These are phyloP conservation scores for Malaclemys terrapin DNA, from an alignment of 2,113 vertebrate species.

Conservation along the genomic window DNA sequence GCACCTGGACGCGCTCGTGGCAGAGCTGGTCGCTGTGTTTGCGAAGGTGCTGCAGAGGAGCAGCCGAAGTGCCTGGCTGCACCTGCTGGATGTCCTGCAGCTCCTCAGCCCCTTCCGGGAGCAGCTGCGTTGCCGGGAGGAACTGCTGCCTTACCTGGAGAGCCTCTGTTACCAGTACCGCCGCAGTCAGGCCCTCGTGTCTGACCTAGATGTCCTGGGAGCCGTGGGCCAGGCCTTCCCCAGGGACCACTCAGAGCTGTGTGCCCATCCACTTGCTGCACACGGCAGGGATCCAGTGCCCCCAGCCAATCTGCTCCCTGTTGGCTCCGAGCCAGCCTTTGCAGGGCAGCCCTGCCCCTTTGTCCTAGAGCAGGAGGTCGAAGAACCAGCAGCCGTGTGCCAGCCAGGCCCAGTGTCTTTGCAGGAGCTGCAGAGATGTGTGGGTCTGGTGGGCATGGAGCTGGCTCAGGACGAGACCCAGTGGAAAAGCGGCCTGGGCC, in stretches of 20 bases:
- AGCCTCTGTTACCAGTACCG: slow-evolving; percentile 55
- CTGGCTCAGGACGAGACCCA: slow-evolving; percentile 52
- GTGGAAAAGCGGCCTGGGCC: slow-evolving; percentile 51
- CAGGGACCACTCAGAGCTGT: slow-evolving; percentile 38
- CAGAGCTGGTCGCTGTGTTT: slow-evolving; percentile 55
- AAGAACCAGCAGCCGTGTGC: not conserved
- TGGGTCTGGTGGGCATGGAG: slow-evolving; percentile 59
- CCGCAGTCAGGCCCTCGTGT: slow-evolving; percentile 31
- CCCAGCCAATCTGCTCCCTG: not conserved
- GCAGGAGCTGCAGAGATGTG: slow-evolving; percentile 52
- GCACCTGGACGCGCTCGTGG: slow-evolving; percentile 36
- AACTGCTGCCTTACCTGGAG: slow-evolving; percentile 67
- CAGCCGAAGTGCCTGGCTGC: slow-evolving; percentile 56
- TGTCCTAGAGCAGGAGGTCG: not conserved
- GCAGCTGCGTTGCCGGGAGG: slow-evolving; percentile 4
- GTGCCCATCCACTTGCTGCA: not conserved
- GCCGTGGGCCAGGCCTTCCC: slow-evolving; percentile 61
- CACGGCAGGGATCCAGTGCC: not conserved
- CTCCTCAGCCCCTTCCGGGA: slow-evolving; percentile 59
- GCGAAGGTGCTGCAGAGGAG: slow-evolving; percentile 22
- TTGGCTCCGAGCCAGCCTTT: not conserved
- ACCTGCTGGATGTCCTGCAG: slow-evolving; percentile 55
- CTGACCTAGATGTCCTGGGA: slow-evolving; percentile 56
- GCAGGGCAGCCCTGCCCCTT: not conserved
- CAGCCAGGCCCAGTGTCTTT: slow-evolving; percentile 31